Percentiles rank a stretch among this genome's conserved stretches.
phyloP scores from a whole-genome alignment of 2,888 invertebrate genomes.

The Clostera curtula region DNA sequence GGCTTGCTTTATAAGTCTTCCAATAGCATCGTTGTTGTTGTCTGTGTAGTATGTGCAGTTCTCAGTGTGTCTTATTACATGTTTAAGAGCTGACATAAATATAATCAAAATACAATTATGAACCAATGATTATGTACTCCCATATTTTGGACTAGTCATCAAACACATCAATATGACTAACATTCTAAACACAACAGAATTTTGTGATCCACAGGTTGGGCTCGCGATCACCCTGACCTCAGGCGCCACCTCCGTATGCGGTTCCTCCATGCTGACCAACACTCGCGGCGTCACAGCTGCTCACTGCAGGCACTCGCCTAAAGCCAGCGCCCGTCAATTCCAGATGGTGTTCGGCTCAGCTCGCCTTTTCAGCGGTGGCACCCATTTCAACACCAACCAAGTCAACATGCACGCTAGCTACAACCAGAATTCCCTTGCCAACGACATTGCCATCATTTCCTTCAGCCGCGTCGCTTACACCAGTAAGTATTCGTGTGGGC shows the following conservation, averaged over 20 bases:
- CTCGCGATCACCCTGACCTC: slow-evolving; percentile 10
- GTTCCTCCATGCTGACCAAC: slow-evolving; percentile 17
- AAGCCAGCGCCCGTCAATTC: slow-evolving; percentile 24
- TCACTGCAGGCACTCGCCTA: too few relatives aligned
- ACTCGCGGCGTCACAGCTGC: slow-evolving; percentile 6
- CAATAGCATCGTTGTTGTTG: too few relatives aligned
- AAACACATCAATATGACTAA: too few relatives aligned
- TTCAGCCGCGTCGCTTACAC: slow-evolving; percentile 3
- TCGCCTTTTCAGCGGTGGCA: slow-evolving; percentile 27
- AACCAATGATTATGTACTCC: too few relatives aligned
- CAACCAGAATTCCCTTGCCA: slow-evolving; percentile 13
- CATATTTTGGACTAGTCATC: too few relatives aligned
- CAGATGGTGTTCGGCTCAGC: slow-evolving; percentile 26
- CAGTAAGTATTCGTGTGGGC: too few relatives aligned
- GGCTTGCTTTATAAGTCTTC: too few relatives aligned
- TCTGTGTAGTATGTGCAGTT: too few relatives aligned
- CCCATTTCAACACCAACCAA: slow-evolving; percentile 18
- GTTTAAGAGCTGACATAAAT: too few relatives aligned
- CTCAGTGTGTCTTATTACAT: too few relatives aligned
- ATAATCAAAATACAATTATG: too few relatives aligned
- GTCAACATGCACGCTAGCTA: slow-evolving; percentile 26
- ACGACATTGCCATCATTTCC: slow-evolving; percentile 12
- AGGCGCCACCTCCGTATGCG: slow-evolving; percentile 23
- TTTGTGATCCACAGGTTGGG: slow-evolving; percentile 14
- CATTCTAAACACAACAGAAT: too few relatives aligned